These are phyloP conservation scores for Chaetura pelagica DNA, from an alignment of 2,113 vertebrate genomes.

Conservation along the genomic window DNA sequence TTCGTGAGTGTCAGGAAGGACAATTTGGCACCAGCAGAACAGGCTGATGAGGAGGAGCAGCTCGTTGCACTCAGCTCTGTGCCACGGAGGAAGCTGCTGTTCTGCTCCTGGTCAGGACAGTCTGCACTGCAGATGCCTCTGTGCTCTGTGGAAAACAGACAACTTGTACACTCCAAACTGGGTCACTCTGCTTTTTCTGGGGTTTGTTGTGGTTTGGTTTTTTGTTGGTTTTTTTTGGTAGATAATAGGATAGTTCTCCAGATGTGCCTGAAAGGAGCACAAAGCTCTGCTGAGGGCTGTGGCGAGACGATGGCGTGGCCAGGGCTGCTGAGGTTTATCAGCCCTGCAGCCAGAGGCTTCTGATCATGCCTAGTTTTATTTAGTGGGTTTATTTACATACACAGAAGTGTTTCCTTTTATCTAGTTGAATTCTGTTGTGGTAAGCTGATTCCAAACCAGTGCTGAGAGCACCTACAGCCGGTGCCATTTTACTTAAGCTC, in stretches of 20 bases:
- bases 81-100: background rate
- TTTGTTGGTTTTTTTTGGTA: background rate
- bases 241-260: background rate
- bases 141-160: background rate
- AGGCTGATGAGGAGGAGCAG: background rate
- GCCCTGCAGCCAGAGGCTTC: background rate
- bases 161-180: background rate
- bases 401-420: background rate
- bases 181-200: background rate
- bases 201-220: no score
- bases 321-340: background rate
- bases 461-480: background rate
- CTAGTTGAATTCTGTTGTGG: background rate
- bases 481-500: background rate
- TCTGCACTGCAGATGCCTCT: background rate
- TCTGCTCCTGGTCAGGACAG: background rate
- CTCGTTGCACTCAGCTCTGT: background rate
- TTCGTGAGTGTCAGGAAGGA: background rate
- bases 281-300: background rate
- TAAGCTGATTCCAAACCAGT: background rate
- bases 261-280: background rate
- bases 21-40: accelerated
- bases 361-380: background rate
- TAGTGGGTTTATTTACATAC: background rate
- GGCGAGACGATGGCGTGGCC: background rate